Evolutionary conservation across 1,140 invertebrate genomes (phyloP), one percentile per base, ranked within the genome.

Genomic region (Tribolium madens): DNA sequence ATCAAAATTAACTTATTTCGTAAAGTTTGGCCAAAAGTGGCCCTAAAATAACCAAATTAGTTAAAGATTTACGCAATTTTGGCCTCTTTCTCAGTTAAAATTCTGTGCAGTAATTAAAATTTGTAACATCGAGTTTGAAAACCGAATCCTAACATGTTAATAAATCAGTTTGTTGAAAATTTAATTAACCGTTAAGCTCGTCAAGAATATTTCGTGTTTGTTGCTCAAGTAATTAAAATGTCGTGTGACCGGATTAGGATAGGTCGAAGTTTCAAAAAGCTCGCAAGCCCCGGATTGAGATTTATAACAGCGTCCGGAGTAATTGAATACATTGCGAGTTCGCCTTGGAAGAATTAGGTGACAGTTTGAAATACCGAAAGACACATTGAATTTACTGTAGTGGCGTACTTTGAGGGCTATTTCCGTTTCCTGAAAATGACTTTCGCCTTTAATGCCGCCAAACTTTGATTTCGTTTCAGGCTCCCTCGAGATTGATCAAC

Each of bases 141-240:
- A n/a, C n/a, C n/a, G n/a, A 26, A 42, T 42, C 36, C 36, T 2
- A 42, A 42, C 36, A 42, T 9, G 36, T 42, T 42, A 64, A 64
- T 64, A 64, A 64, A 64, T 64, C 57, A 64, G 36, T 64, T 64
- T 64, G 57, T 64, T 64, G 57, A 64, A 64, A 64, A 64, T 64
- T 64, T 64, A 64, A 64, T 64, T 64, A 64, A 64, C 57, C 57
- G 57, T 64, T 64, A 64, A 64, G 26, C 57, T 64, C n/a, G 57
- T 64, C 13, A 64, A 33, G 26, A 33, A 64, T 33, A 64, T 13
- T 60, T 64, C 57, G 21, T 36, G 53, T 60, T 60, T 60, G 21
- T 31, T 17, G 57, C 57, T 33, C n/a, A 18, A 64, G 10, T 33
- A 64, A 64, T 64, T 64, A 64, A 64, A 64, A 33, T 14, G 57